Percentiles rank a stretch among this genome's conserved stretches.
phyloP scores from a whole-genome alignment of 2,797 vertebrate species.

The Eulemur rubriventer region DNA sequence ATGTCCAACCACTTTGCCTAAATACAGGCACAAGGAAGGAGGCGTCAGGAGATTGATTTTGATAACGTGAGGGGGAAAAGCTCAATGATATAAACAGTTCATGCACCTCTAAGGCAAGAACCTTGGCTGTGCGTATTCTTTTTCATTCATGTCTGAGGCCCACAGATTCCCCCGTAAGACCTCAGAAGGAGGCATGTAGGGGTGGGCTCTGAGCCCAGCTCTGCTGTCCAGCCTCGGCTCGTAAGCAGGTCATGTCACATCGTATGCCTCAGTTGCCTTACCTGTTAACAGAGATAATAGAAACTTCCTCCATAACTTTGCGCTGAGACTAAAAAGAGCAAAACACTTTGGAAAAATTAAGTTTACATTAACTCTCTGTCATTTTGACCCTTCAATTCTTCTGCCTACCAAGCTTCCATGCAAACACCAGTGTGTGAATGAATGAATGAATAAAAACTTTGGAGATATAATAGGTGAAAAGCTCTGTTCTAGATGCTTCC shows the following conservation, averaged over 20 bases:
- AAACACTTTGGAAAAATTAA: neutral
- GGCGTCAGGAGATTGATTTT: neutral
- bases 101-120: neutral
- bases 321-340: neutral
- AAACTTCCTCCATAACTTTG: neutral
- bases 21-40: neutral
- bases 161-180: neutral
- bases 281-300: neutral
- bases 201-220: neutral
- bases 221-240: neutral
- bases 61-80: neutral
- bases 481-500: neutral
- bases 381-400: constrained; percentile 43
- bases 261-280: neutral
- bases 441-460: neutral
- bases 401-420: neutral
- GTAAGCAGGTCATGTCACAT: neutral
- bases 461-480: neutral
- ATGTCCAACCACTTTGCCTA: neutral
- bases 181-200: neutral
- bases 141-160: neutral
- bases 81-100: neutral
- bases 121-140: neutral
- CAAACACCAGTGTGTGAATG: neutral
- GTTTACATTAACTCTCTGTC: neutral